Conservation (phyloP, 1,140 invertebrate genomes). For the Bilobella aurantiaca region DNA sequence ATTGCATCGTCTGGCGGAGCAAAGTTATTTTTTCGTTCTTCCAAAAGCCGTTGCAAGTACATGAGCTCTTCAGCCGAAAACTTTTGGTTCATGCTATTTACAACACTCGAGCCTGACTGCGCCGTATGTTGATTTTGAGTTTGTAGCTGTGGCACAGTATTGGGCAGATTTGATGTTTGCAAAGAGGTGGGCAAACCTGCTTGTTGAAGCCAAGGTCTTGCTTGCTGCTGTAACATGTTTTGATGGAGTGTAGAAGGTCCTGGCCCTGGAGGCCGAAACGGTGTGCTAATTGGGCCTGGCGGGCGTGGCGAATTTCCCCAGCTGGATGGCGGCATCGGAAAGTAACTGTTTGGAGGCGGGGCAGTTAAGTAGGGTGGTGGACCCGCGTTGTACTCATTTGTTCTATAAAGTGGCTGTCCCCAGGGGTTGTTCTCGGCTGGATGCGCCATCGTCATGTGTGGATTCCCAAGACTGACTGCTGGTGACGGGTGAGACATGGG, state of each 20-base stretch:
- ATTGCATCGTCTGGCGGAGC: neutral
- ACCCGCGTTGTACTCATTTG: neutral
- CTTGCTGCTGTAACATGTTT: too few species aligned
- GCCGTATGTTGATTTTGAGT: neutral
- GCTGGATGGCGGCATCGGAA: neutral
- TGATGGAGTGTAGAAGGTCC: neutral
- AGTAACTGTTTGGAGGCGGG: neutral
- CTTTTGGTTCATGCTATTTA: neutral
- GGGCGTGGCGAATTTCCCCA: neutral
- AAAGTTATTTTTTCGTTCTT: neutral
- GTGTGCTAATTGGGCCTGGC: neutral
- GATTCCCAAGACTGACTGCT: neutral
- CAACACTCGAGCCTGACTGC: neutral
- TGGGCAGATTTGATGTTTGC: too few species aligned
- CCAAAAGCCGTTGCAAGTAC: conserved; percentile 9
- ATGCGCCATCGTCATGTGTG: too few species aligned
- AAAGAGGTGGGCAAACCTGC: too few species aligned
- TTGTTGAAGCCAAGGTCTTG: too few species aligned
- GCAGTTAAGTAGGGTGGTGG: neutral
- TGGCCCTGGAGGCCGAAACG: neutral
- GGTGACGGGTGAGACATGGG: neutral
- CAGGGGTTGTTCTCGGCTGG: neutral
- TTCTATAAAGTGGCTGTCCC: neutral
- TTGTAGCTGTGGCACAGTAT: neutral
- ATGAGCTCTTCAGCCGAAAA: conserved; percentile 13